phyloP scores from a whole-genome alignment of 2,797 vertebrate genomes.

The Diglossa cyanea region DNA sequence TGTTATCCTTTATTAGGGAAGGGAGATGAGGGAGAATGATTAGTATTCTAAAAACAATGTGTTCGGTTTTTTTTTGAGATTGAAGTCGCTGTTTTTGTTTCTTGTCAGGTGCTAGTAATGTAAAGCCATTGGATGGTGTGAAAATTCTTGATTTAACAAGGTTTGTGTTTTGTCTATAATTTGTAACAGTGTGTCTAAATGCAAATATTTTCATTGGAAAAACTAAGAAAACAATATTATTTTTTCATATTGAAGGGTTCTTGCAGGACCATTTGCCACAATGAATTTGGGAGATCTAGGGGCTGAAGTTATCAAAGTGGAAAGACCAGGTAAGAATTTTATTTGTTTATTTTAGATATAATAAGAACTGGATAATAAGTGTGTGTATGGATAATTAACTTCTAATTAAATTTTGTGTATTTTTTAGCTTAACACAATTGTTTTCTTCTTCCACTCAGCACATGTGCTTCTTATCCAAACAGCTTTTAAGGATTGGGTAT shows the following conservation, averaged over 20 bases:
- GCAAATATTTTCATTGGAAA: neutral
- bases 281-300: constrained; percentile 96
- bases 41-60: neutral
- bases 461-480: neutral
- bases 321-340: constrained; percentile 85
- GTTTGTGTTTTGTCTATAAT: constrained; percentile 68
- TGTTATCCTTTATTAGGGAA: neutral
- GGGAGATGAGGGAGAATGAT: neutral
- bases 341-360: neutral
- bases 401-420: neutral
- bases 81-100: constrained; percentile 42
- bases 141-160: constrained; percentile 91
- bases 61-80: neutral
- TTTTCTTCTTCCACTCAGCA: neutral
- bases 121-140: constrained; percentile 84
- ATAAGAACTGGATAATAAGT: neutral
- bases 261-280: constrained; percentile 93
- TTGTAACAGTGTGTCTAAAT: constrained; percentile 4
- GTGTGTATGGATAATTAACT: neutral
- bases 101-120: constrained; percentile 60
- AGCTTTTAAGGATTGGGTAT: neutral
- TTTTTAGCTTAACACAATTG: neutral
- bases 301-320: constrained; percentile 94
- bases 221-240: neutral
- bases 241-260: constrained; percentile 77